Evolutionary conservation across 2,797 vertebrate genomes (phyloP), one percentile per base, ranked within the genome.

Genomic region (Gallinago nigripennis): DNA sequence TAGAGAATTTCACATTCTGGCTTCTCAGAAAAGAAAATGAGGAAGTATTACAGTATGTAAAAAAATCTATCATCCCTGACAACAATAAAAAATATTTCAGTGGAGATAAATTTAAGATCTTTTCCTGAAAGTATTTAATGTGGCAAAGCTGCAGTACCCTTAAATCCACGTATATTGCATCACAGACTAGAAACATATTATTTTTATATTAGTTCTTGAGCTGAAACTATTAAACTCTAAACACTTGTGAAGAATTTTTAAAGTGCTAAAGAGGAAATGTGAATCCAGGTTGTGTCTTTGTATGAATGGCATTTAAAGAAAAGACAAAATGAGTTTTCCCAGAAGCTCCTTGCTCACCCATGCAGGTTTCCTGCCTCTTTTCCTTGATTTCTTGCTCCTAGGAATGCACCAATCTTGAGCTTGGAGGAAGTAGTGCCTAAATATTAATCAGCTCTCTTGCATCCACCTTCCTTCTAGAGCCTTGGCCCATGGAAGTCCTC

Each of bases 231-330:
- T 88, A 93, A 95, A 88, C 65, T 92, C 65, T 93, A 61, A 27
- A 27, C 71, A 94, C 86, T 41, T 90, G 65, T 69, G 76, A 68
- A 73, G 60, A 73, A 51, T 90, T 88, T 90, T 77, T 82, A 79
- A 86, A 91, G 30, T 35, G 91, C 69, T 84, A 69, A 93, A 65
- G 69, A 94, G 88, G 84, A 96, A 94, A 96, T 80, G 56, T 41
- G 84, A 93, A 84, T 46, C 80, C 72, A 61, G 35, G 31, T 27
- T 76, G 30, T n/a, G 63, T 63, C 35, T 73, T n/a, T 63, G 25
- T 21, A 18, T 48, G 48, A 61, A 75, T 13, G 28, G 6, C 35
- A 75, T 63, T 69, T 77, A 50, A 77, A 83, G 64, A 48, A 46
- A 18, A 79, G n/a, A 39, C 43, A 60, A 61, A 86, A 63, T 15